These are phyloP conservation scores for Bicyclus anynana DNA, from an alignment of 1,140 invertebrate genomes.

Conservation along the genomic window DNA sequence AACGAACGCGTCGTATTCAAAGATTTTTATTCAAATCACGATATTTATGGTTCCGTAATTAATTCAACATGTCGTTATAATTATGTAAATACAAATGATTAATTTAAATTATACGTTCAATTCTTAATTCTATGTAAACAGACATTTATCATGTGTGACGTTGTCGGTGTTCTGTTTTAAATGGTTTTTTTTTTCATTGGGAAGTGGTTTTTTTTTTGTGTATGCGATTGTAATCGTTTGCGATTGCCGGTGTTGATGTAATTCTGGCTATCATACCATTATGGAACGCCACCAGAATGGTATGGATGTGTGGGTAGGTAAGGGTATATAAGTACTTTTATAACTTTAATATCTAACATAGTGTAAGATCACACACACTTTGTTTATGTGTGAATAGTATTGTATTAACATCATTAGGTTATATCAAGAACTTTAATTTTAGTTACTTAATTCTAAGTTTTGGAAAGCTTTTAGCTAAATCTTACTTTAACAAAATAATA, in stretches of 20 bases:
- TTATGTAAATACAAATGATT: constrained; percentile 71
- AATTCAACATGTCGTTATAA: constrained; percentile 71
- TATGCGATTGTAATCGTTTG: constrained; percentile 30
- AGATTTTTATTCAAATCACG: constrained; percentile 49
- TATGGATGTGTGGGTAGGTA: constrained; percentile 79
- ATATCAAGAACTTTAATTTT: no score
- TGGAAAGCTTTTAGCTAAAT: no score
- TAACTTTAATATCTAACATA: constrained; percentile 27
- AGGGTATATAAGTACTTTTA: constrained; percentile 68
- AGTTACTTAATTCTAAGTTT: no score
- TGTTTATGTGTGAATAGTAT: not conserved
- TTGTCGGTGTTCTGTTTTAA: constrained; percentile 58
- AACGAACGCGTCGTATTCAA: constrained; percentile 57
- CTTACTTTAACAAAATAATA: no score
- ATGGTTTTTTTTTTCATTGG: constrained; percentile 35
- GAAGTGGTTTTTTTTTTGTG: constrained; percentile 31
- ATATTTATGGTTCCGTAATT: constrained; percentile 67
- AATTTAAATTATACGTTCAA: constrained; percentile 63
- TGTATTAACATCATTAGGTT: no score
- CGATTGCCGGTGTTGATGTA: constrained; percentile 29
- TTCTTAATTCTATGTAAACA: constrained; percentile 69
- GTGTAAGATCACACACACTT: not conserved
- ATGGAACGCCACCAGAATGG: constrained; percentile 78
- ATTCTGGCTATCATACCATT: constrained; percentile 59
- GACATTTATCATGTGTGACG: constrained; percentile 60